These are phyloP conservation scores for Schizopygopsis pylzovi DNA, from an alignment of 2,797 vertebrate genomes.

Conservation along the genomic window DNA sequence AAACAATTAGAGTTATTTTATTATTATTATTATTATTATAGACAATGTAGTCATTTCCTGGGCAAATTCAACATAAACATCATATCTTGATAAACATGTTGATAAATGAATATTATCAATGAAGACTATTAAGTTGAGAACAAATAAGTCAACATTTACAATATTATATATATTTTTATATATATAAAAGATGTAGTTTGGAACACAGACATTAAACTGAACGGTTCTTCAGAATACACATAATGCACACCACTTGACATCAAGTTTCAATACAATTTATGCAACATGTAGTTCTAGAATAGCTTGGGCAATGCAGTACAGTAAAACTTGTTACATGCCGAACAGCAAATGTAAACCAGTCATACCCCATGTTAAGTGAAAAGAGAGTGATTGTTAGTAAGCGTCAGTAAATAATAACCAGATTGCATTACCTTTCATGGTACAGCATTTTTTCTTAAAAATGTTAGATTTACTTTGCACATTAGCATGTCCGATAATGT, in stretches of 20 bases:
- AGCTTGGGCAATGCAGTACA: conserved; percentile 43
- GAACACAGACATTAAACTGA: conserved; percentile 72
- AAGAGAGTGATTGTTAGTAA: conserved; percentile 23
- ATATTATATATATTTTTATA: conserved; percentile 56
- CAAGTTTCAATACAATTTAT: conserved; percentile 54
- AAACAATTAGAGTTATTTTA: conserved; percentile 29
- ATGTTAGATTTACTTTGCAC: background rate
- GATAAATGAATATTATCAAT: conserved; percentile 67
- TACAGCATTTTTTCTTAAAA: background rate
- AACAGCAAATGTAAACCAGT: conserved; percentile 50
- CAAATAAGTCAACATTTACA: conserved; percentile 67
- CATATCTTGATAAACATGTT: conserved; percentile 67
- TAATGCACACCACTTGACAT: conserved; percentile 71
- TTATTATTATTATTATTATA: conserved; percentile 67
- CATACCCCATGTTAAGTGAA: conserved; percentile 34
- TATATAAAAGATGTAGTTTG: conserved; percentile 62
- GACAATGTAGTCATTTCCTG: conserved; percentile 71
- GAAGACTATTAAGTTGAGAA: conserved; percentile 68
- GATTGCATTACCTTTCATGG: conserved; percentile 36
- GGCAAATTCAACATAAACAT: conserved; percentile 73
- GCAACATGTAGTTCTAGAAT: conserved; percentile 42
- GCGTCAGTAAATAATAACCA: conserved; percentile 7
- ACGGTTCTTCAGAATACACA: conserved; percentile 67
- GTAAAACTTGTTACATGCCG: conserved; percentile 52
- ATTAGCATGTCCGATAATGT: background rate